Conservation (phyloP, 2,888 invertebrate species). For the Philopedon plagiatum region DNA sequence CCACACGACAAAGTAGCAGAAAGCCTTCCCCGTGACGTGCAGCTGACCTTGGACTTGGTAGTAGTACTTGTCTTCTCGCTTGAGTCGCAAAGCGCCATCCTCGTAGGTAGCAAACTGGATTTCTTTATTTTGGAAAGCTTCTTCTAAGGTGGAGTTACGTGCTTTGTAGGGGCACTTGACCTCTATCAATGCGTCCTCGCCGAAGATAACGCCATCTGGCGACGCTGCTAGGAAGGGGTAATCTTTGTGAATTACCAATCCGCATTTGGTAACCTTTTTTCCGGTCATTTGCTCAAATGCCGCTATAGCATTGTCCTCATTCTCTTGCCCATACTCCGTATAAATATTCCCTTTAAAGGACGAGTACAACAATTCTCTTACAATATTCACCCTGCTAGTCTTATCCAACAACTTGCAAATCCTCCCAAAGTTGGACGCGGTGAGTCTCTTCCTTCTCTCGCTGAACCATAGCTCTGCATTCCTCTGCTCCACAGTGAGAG, state of each 20-base stretch:
- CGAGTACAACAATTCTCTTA: constrained; percentile 52
- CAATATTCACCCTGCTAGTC: constrained; percentile 53
- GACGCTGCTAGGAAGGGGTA: constrained; percentile 57
- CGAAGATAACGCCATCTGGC: constrained; percentile 56
- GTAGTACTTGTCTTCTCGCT: constrained; percentile 56
- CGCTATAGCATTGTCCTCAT: constrained; percentile 54
- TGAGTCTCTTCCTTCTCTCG: constrained; percentile 59
- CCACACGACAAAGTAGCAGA: constrained; percentile 59
- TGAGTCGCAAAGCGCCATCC: constrained; percentile 50
- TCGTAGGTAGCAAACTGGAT: constrained; percentile 53
- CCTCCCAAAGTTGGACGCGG: constrained; percentile 61
- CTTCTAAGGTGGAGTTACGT: constrained; percentile 50
- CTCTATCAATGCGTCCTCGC: constrained; percentile 55
- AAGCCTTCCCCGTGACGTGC: constrained; percentile 52
- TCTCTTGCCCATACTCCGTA: constrained; percentile 55
- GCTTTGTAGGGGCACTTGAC: constrained; percentile 59
- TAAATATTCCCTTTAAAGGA: constrained; percentile 56
- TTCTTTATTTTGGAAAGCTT: constrained; percentile 52
- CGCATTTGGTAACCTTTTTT: constrained; percentile 51
- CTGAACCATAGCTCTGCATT: constrained; percentile 55
- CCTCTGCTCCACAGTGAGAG: constrained; percentile 54
- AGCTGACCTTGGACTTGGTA: constrained; percentile 60
- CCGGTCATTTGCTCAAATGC: constrained; percentile 53
- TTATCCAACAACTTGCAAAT: constrained; percentile 54
- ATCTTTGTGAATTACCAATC: constrained; percentile 54